These are phyloP conservation scores for Syngnathus scovelli DNA, from an alignment of 2,113 vertebrate species.

Conservation along the genomic window DNA sequence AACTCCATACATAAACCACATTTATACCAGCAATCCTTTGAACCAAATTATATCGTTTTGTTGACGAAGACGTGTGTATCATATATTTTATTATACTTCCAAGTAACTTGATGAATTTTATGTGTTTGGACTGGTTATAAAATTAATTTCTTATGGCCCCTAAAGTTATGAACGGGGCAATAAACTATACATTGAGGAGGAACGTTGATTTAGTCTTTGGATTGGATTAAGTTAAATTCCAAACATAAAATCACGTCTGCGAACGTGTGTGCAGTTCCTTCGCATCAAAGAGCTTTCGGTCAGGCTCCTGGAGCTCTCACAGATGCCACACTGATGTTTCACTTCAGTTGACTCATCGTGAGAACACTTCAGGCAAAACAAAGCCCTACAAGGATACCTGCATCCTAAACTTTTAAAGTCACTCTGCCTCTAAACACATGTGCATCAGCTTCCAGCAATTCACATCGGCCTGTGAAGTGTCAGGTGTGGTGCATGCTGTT, in stretches of 20 bases:
- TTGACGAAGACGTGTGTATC: no score
- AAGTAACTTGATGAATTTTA: background rate
- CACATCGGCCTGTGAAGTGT: conserved; percentile 28
- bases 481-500: conserved; percentile 23
- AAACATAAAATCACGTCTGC: conserved; percentile 36
- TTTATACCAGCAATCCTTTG: no score
- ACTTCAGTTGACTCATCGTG: conserved; percentile 40
- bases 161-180: background rate
- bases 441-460: conserved; percentile 13
- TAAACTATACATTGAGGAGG: conserved; percentile 5
- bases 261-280: conserved; percentile 41
- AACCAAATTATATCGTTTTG: no score
- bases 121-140: background rate
- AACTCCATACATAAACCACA: no score
- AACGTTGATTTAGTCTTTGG: conserved; percentile 10
- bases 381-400: conserved; percentile 14
- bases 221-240: conserved; percentile 12
- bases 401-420: conserved; percentile 12
- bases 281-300: conserved; percentile 42
- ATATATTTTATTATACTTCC: no score
- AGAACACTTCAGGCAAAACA: conserved; percentile 46
- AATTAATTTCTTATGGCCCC: conserved; percentile 17
- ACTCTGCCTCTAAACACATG: conserved; percentile 10
- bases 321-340: conserved; percentile 52
- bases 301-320: conserved; percentile 30